Base-by-base conservation (phyloP, 1,140 invertebrate genomes). In the Drosophila virilis region DNA sequence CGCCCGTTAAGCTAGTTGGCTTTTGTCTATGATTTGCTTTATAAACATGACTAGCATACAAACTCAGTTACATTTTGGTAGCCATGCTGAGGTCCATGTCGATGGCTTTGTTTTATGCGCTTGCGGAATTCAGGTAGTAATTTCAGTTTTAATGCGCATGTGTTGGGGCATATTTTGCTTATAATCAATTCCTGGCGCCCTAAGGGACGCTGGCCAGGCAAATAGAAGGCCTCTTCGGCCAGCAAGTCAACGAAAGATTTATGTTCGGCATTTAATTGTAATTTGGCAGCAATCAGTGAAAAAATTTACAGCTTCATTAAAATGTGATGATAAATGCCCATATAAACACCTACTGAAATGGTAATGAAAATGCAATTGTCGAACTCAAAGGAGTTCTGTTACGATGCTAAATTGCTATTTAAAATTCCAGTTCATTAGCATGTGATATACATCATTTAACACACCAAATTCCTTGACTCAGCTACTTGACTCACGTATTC, bases 121-220 rank as follows among this genome's bases (percentile, higher is more conserved):
- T 66, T 89, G 84, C 84, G 84, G 84, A 89, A 89, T 74, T 89
- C 84, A 89, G 84, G 85, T 89, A 89, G 84, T 89, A 89, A 89
- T 90, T 80, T 88, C 71, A 68, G 72, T 69, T 78, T 84, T 80
- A 89, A 88, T 77, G 70, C 51, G 51, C 76, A 67, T 77, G 57
- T 68, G 64, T 55, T 50, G 45, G 76, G 72, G 57, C 76, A 78
- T 71, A 75, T 75, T 75, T 71, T 48, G 72, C 57, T 48, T 51
- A 66, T 78, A 78, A 77, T 78, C 66, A 78, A 75, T 75, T 71
- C 60, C 32, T 40, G 54, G 38, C 46, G 65, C 72, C 75, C 35
- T 22, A 35, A 57, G 71, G 65, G 42, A 42, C 28, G 40, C 17
- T 9, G 40, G 28, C 28, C 9, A 32, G 54, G 22, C 50, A 8